phyloP scores from a whole-genome alignment of 2,888 invertebrate species.

The Heliconius aoede region DNA sequence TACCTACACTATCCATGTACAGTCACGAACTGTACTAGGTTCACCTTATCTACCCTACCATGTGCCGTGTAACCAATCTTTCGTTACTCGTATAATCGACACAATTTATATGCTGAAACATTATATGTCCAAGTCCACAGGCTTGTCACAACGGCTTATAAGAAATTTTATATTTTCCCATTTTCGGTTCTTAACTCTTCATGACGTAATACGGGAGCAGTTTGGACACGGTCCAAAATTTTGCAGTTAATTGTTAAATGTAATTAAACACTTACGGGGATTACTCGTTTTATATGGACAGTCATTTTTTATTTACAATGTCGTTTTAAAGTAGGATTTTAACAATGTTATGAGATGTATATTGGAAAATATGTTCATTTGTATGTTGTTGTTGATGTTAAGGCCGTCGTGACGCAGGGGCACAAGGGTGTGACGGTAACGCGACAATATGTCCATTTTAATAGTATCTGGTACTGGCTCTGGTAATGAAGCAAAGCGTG shows the following conservation, averaged over 20 bases:
- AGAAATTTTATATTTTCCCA: conserved; percentile 10
- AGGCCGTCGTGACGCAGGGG: too few species aligned
- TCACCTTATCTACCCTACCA: too few species aligned
- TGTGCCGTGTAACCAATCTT: too few species aligned
- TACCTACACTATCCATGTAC: too few species aligned
- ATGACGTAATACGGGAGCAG: conserved; percentile 22
- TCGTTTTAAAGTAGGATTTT: conserved; percentile 10
- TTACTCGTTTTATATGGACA: conserved; percentile 38
- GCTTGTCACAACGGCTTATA: conserved; percentile 10
- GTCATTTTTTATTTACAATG: conserved; percentile 36
- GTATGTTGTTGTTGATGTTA: too few species aligned
- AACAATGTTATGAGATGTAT: not conserved
- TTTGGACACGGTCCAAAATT: conserved; percentile 41
- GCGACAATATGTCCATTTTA: too few species aligned
- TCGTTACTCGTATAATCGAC: too few species aligned
- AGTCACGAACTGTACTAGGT: too few species aligned
- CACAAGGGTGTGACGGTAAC: too few species aligned
- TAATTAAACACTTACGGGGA: conserved; percentile 41
- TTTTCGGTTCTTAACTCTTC: conserved; percentile 40
- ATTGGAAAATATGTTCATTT: not conserved
- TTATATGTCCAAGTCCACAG: not conserved
- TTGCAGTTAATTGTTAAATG: conserved; percentile 43
- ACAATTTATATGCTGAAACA: not conserved
- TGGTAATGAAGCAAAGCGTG: too few species aligned
- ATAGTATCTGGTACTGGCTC: too few species aligned